Evolutionary conservation across 2,888 invertebrate genomes (phyloP), one percentile per base, ranked within the genome.

Genomic region (Antheraea yamamai): DNA sequence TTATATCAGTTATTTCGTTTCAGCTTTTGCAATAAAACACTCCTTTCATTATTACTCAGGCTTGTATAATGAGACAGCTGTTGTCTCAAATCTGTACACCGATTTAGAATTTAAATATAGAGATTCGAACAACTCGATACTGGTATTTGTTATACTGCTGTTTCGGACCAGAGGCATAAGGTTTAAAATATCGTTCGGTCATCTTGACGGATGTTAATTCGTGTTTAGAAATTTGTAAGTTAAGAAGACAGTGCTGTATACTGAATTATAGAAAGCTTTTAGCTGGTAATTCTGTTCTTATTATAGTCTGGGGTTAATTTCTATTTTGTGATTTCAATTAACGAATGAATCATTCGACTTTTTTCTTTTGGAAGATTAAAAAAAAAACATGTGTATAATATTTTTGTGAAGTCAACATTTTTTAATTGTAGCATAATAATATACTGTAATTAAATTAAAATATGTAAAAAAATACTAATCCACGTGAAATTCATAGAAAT

Each of bases 51-150:
- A n/a, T n/a, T n/a, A n/a, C n/a, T n/a, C n/a, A n/a, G n/a, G n/a
- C n/a, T n/a, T n/a, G n/a, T n/a, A n/a, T 10, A 70, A 39, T 70
- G 70, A 39, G 39, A 0, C 18, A 70, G 35, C 70, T 70, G 70
- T 35, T 39, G 16, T 70, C n/a, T 39, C 3, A 39, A 39, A 70
- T 70, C 39, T 70, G 20, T n/a, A 39, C 39, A 20, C 39, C 7
- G 39, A 39, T n/a, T 70, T 35, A 70, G 70, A 70, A n/a, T 70
- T 70, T 70, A 70, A 70, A 70, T 70, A 39, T 70, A 39, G n/a
- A 3, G 70, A n/a, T 39, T 20, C 20, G 3, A 66, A 66, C 8
- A 26, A 16, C 16, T 66, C 39, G 70, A 39, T 39, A 12, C 18
- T 39, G 10, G n/a, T 39, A 39, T 70, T 39, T 39, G 20, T 39